Evolutionary conservation across 1,140 invertebrate genomes (phyloP), one percentile per base, ranked within the genome.

Genomic region (Drosophila punjabiensis): DNA sequence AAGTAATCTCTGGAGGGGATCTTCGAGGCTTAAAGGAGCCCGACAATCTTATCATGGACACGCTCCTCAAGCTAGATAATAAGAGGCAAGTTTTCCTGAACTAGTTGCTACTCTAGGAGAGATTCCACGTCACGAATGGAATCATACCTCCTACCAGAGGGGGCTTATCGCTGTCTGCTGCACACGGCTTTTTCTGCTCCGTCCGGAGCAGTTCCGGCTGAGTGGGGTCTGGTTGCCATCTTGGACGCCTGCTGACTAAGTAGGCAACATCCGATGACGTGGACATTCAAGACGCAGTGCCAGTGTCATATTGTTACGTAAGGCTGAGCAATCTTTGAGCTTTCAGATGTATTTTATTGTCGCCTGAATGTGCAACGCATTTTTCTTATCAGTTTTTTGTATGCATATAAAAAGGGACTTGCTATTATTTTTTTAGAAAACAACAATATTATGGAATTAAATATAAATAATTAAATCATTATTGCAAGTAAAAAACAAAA

Each of bases 171-270:
- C 74, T 63, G 59, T 61, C 43, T 52, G 24, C 48, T 87, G 84
- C 83, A 83, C 83, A 87, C 83, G 83, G 58, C 65, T 48, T 67
- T 67, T 13, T n/a, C 1, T 3, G 33, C n/a, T 18, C 4, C 41
- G 30, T 41, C 43, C 32, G 47, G 35, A 37, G 16, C 43, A 43
- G 62, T 79, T 88, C 67, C 67, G 85, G 67, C 47, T 61, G 35
- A 62, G 35, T 73, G 66, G 65, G 45, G 50, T 68, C 53, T 59
- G 50, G 64, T 30, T 52, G 68, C 84, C 84, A 88, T 88, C 28
- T 89, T 89, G 78, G 37, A 16, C 55, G 55, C 10, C 33, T 64
- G 65, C 35, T 86, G 83, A 86, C 79, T 82, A 76, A 84, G 63
- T 55, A 37, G 14, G 39, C 65, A 62, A 53, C 53, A 47, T 73